A percentile compares a stretch with the other conserved stretches of the same genome.
These are phyloP conservation scores for Discoglossus pictus DNA, from an alignment of 2,797 vertebrate genomes.

Conservation along the genomic window DNA sequence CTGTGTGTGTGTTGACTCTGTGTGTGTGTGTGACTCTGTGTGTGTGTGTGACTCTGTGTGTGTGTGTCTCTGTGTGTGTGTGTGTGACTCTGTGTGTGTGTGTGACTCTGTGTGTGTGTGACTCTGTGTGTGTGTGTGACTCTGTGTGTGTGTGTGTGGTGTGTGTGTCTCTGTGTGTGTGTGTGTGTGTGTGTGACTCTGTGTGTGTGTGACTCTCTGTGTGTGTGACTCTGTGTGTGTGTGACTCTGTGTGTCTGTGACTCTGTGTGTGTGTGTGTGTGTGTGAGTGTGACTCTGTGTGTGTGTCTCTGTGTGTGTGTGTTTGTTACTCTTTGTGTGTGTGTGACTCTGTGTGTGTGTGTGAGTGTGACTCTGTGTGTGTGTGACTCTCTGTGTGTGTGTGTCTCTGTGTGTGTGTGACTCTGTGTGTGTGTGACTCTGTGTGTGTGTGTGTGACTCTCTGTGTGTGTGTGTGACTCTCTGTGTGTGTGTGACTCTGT, in stretches of 20 bases:
- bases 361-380: conserved; percentile 23
- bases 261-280: background rate
- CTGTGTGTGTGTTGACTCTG: background rate
- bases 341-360: background rate
- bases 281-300: background rate
- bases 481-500: background rate
- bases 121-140: no score
- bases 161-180: background rate
- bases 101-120: no score
- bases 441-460: conserved; percentile 35
- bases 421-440: background rate
- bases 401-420: background rate
- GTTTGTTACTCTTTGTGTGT: background rate
- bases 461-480: background rate
- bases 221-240: background rate
- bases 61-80: background rate
- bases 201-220: background rate
- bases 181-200: conserved; percentile 30
- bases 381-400: background rate
- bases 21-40: background rate
- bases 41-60: background rate
- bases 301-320: background rate
- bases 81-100: no score
- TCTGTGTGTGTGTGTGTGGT: no score
- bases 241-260: background rate